Conservation (phyloP, 2,113 vertebrate genomes). For the Suricata suricatta region DNA sequence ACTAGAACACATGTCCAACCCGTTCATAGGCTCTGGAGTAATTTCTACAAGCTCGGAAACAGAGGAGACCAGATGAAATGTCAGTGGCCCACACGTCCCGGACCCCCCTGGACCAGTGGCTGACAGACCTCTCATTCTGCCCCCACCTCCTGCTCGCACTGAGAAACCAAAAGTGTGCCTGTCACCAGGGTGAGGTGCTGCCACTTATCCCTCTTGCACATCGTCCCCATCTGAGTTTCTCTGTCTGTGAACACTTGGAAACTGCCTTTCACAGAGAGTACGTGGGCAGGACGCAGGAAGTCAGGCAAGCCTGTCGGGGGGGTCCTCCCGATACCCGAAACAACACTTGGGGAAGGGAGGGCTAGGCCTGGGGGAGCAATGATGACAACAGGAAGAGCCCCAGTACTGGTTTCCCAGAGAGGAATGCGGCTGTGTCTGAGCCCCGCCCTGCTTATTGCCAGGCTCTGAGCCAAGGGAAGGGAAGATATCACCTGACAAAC, state of each 20-base stretch:
- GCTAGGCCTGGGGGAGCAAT: not conserved
- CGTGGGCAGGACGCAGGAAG: not conserved
- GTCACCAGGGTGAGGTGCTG: too few species aligned
- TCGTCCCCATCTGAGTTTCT: not conserved
- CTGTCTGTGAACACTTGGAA: not conserved
- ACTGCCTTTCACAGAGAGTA: not conserved
- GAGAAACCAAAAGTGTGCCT: not conserved
- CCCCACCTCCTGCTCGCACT: not conserved
- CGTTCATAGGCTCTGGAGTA: not conserved
- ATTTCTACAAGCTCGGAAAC: not conserved
- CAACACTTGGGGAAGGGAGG: not conserved
- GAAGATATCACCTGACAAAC: not conserved
- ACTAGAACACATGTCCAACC: not conserved
- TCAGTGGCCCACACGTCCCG: accelerated
- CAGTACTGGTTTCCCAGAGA: not conserved
- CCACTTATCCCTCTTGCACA: accelerated
- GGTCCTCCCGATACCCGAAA: not conserved
- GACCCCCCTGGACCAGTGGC: too few species aligned
- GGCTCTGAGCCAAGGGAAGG: not conserved
- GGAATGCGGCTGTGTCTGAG: not conserved
- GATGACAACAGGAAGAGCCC: not conserved
- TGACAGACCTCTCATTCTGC: not conserved
- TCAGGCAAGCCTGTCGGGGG: not conserved
- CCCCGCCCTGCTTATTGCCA: not conserved
- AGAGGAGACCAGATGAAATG: not conserved